Base-by-base conservation (phyloP, 1,140 invertebrate species). In the Drosophila grimshawi region DNA sequence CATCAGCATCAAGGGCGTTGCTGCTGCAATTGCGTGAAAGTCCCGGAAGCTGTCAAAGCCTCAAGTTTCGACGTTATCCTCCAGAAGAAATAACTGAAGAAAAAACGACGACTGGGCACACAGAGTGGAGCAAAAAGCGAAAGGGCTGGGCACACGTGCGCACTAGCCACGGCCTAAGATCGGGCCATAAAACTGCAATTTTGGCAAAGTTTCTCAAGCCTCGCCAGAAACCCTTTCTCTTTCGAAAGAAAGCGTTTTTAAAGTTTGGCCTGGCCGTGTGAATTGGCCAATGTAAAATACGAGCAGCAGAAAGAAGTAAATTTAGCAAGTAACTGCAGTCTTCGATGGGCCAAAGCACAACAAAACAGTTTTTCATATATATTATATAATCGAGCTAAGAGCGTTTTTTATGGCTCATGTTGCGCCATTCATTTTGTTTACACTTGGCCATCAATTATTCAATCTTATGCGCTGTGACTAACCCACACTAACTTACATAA, bases 101-200 rank as follows among this genome's bases (percentile, higher is more conserved):
- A 10, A 55, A 41, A 59, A 53, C 29, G n/a, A 41, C 35, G 41
- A 39, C 11, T 19, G 19, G 19, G 39, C 39, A 10, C 8, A 52
- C 10, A 49, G n/a, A 46, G 64, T 56, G 41, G 10, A 43, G 32
- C 35, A 53, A 78, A 88, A 88, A 88, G 83, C 83, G 83, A 88
- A 88, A 88, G 83, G 85, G 85, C 83, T 83, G 66, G 73, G 60
- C 80, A 83, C 80, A 89, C 85, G 85, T 88, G 85, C 69, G 73
- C 59, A 39, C 68, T 43, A 43, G 4, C 39, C 39, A 10, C 4
- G 10, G 39, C 39, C 39, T 65, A 53, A 78, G 83, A 80, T 88
- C 59, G 43, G 55, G 65, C 59, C 70, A 85, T 71, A 89, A 88
- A 89, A 81, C 76, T 89, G 80, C 85, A 85, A 89, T 89, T 82